Base-by-base conservation (phyloP, 2,113 vertebrate genomes). In the Rhinoderma darwinii region DNA sequence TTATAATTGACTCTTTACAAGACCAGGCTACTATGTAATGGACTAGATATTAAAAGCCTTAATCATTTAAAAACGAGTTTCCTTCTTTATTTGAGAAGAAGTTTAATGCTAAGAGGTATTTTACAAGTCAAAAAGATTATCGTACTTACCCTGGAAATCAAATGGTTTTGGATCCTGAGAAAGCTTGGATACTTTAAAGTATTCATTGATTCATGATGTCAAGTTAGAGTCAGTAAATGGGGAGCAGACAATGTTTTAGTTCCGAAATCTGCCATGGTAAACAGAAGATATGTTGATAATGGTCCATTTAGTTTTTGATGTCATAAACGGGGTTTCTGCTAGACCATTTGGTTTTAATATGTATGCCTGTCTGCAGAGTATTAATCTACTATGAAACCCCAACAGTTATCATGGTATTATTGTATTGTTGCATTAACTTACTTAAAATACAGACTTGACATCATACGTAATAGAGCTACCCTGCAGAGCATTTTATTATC, bases 1-100 rank as follows among this genome's bases (percentile, higher is more conserved):
- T 96, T 92, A 95, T 98, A 98, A 98, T 97, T 98, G 97, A 97
- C 96, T 97, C 96, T 99, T 99, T 98, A 98, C 96, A 96, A 96
- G 96, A 94, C 95, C 95, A 92, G 92, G 95, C 95, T 96, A 95
- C 94, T 92, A 95, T 92, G 92, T 98, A 98, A 99, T 98, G 97
- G 96, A 97, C 95, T 96, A 97, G 96, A 97, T 97, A 98, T 98
- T 97, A 98, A 98, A 97, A 82, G 96, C 96, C 94, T 94, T 91
- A 95, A 96, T 95, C 96, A 94, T 97, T 98, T 51, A 97, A 97
- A 97, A 97, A 96, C 89, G 89, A 90, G 93, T 96, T 96, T 96
- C 97, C 96, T 95, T 94, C 93, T 92, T 93, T 95, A 92, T 93
- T 95, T 92, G 91, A 96, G 94, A 93, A 94, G 91, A 90, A 90